Evolutionary conservation across 2,113 vertebrate genomes (phyloP).

Genomic region (Camelus bactrianus): DNA sequence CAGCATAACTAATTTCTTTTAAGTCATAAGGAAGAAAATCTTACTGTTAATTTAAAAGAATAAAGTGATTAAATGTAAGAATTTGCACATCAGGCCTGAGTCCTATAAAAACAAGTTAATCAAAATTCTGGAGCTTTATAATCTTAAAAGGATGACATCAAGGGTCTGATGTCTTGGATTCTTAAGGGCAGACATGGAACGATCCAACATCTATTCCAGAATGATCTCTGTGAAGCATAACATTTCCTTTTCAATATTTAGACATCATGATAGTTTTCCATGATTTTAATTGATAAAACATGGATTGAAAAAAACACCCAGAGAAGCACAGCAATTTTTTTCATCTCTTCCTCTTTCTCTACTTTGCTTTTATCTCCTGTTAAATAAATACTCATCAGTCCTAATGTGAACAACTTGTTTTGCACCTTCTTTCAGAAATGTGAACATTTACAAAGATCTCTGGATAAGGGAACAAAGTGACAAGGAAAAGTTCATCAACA

Average conservation of each 20-base stretch:
- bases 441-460: conserved; percentile 24
- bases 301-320: conserved; percentile 39
- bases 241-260: conserved; percentile 84
- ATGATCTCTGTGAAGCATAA: conserved; percentile 60
- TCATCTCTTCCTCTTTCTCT: conserved; percentile 64
- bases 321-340: conserved; percentile 69
- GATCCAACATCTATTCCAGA: conserved; percentile 61
- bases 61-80: conserved; percentile 29
- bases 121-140: conserved; percentile 45
- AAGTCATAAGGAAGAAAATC: conserved; percentile 45
- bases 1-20: conserved; percentile 38
- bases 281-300: conserved; percentile 77
- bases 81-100: background rate
- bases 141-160: conserved; percentile 69
- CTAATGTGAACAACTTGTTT: conserved; percentile 51
- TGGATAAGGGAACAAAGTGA: conserved; percentile 43
- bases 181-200: conserved; percentile 29
- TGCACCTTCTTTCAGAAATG: conserved; percentile 27
- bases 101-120: conserved; percentile 73
- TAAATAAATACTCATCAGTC: conserved; percentile 38
- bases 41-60: conserved; percentile 59
- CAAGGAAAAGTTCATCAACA: conserved; percentile 47
- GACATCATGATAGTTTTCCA: conserved; percentile 76
- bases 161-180: conserved; percentile 66
- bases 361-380: conserved; percentile 66